Conservation (phyloP, 2,888 invertebrate genomes). For the Nemotelus pantherinus region DNA sequence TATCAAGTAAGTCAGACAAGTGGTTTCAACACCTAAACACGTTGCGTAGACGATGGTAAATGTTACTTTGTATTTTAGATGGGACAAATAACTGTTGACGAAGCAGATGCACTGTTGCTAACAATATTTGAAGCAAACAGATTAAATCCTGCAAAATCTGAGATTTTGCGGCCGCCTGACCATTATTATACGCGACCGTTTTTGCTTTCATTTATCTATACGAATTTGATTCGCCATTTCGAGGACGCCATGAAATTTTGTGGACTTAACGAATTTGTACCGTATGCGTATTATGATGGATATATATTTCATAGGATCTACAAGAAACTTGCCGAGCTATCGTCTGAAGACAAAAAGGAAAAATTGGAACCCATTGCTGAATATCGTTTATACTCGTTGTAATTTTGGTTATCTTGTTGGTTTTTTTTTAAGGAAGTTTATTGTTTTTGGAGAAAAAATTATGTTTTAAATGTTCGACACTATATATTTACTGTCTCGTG, state of each 20-base stretch:
- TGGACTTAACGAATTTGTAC: conserved; percentile 40
- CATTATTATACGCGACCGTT: conserved; percentile 39
- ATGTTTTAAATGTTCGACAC: no score
- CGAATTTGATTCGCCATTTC: conserved; percentile 34
- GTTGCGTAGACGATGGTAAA: background rate
- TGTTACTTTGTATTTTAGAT: conserved; percentile 23
- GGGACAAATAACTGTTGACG: conserved; percentile 46
- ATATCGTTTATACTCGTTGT: conserved; percentile 24
- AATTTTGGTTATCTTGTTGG: no score
- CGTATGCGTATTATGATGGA: conserved; percentile 44
- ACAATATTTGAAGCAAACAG: conserved; percentile 37
- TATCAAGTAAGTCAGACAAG: conserved; percentile 30
- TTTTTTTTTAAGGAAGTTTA: no score
- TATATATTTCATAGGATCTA: conserved; percentile 50
- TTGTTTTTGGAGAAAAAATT: no score
- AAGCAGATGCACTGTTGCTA: conserved; percentile 48
- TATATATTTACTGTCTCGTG: no score
- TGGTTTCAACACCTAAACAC: no score
- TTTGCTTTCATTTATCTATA: conserved; percentile 46
- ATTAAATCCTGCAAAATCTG: conserved; percentile 24
- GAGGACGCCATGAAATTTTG: conserved; percentile 40
- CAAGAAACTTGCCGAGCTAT: conserved; percentile 21
- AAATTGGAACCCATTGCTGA: conserved; percentile 7
- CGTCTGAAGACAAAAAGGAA: conserved; percentile 25
- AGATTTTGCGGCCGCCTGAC: conserved; percentile 32